Conservation (phyloP, 2,888 invertebrate genomes). For the Capitulum mitella region DNA sequence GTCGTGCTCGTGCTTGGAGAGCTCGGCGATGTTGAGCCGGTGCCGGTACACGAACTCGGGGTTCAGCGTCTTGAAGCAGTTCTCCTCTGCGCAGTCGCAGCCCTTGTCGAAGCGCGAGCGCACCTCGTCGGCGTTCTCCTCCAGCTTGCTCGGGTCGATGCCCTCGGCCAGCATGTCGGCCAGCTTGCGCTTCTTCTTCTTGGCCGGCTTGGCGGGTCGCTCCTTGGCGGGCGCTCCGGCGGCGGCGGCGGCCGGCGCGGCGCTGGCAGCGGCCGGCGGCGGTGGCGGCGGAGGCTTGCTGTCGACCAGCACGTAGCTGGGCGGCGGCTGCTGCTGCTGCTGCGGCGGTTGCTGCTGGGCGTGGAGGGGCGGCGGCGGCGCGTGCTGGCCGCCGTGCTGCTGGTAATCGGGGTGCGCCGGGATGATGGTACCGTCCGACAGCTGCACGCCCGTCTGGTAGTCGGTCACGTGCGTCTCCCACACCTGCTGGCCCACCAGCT, state of each 20-base stretch:
- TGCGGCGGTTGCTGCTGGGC: not conserved
- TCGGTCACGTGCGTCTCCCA: slow-evolving; percentile 23
- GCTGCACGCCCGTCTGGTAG: slow-evolving; percentile 3
- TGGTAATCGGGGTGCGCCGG: slow-evolving; percentile 1
- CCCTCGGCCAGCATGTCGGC: slow-evolving; percentile 44
- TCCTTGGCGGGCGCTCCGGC: not conserved
- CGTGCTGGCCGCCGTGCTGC: not conserved
- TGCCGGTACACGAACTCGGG: slow-evolving; percentile 68
- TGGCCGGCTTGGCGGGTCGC: slow-evolving; percentile 31
- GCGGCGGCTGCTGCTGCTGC: not conserved
- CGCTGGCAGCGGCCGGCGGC: not conserved
- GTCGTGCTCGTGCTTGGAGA: slow-evolving; percentile 72
- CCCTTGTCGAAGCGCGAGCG: slow-evolving; percentile 61
- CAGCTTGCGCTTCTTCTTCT: slow-evolving; percentile 36
- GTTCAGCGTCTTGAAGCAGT: slow-evolving; percentile 65
- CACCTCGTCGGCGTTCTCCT: slow-evolving; percentile 61
- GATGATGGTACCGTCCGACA: slow-evolving; percentile 11
- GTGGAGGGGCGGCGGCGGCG: not conserved
- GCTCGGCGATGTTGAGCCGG: slow-evolving; percentile 66
- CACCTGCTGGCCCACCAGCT: slow-evolving; percentile 18
- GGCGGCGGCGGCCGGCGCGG: not conserved
- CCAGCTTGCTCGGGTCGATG: slow-evolving; percentile 58
- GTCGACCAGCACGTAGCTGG: not conserved
- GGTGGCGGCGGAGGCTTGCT: not conserved
- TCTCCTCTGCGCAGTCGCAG: slow-evolving; percentile 67